Base-by-base conservation (phyloP, 2,888 invertebrate genomes). In the Hypselothyrea guttata region DNA sequence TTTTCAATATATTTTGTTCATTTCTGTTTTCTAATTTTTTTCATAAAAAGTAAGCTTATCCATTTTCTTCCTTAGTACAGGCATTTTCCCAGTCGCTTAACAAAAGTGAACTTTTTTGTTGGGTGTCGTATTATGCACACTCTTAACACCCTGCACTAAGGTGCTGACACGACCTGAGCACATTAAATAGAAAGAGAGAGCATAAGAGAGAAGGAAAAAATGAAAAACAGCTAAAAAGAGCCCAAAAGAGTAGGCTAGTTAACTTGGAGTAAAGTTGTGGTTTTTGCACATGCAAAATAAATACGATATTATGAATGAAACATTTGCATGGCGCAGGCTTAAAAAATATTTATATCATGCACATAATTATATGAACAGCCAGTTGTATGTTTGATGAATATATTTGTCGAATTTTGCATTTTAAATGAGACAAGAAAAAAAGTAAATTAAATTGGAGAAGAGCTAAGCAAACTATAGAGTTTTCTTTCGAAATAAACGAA, bases 151-250 rank as follows among this genome's bases (percentile, higher is more conserved):
- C 62, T 46, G 30, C 40, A 13, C n/a, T 37, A 28, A 69, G 69
- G 64, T 74, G 77, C 56, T 60, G 77, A 63, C 77, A 79, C 67
- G 66, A 67, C 75, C 57, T 52, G 60, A 55, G 46, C 63, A 61
- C 63, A 79, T 66, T 78, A 67, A 78, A 78, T 77, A 72, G 64
- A 67, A 72, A 58, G 49, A 60, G 65, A 48, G 74, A 67, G 67
- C 37, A 47, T 37, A 15, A 35, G 4, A 1, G 27, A 1, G 28
- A 11, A 12, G 15, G 5, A 3, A 13, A 9, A 8, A 5, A 28
- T 0, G 18, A n/a, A 22, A 1, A 11, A 16, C 37, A 27, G 12
- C 49, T 40, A 15, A 28, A 28, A 13, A 34, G 37, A 46, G 16
- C 5, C 3, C 22, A 5, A 22, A 22, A 22, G 22, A 22, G 48